These are phyloP conservation scores for Caenorhabditis sp. DNA, from an alignment of 2,888 invertebrate species.

Conservation along the genomic window DNA sequence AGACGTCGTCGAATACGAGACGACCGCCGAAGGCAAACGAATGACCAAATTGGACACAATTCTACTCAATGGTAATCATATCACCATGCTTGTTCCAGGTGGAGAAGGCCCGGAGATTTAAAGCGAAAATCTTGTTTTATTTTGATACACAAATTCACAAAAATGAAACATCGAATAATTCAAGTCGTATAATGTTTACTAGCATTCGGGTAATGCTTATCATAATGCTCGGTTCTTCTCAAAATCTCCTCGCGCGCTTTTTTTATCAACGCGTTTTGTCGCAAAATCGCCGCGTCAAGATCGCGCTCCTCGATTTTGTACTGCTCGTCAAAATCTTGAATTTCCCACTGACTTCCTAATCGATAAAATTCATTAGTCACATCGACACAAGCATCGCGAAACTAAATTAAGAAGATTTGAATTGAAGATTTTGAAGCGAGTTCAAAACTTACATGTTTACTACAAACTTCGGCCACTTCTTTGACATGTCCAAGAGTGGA, in stretches of 20 bases:
- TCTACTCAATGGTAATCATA: slow-evolving; percentile 96
- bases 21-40: slow-evolving; percentile 88
- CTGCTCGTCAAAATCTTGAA: slow-evolving; percentile 34
- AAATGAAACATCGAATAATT: slow-evolving; percentile 4
- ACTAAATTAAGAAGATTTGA: no score
- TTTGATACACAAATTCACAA: not conserved
- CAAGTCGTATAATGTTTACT: slow-evolving; percentile 28
- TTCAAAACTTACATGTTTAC: slow-evolving; percentile 42
- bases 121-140: slow-evolving; percentile 9
- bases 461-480: slow-evolving; percentile 60
- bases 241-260: slow-evolving; percentile 4
- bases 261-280: slow-evolving; percentile 26
- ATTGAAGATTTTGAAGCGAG: no score
- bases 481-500: slow-evolving; percentile 62
- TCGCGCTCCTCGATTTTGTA: slow-evolving; percentile 14
- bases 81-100: slow-evolving; percentile 82
- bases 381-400: slow-evolving; percentile 45
- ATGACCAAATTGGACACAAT: slow-evolving; percentile 91
- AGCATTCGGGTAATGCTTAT: slow-evolving; percentile 10
- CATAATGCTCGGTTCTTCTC: not conserved
- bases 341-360: slow-evolving; percentile 44
- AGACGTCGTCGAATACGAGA: slow-evolving; percentile 77
- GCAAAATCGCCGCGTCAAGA: slow-evolving; percentile 29
- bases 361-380: slow-evolving; percentile 43
- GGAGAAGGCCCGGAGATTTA: slow-evolving; percentile 69